Percentiles rank a stretch among this genome's conserved stretches.
Evolutionary conservation across 1,140 invertebrate genomes (phyloP).

Genomic region (Pogonus chalceus): DNA sequence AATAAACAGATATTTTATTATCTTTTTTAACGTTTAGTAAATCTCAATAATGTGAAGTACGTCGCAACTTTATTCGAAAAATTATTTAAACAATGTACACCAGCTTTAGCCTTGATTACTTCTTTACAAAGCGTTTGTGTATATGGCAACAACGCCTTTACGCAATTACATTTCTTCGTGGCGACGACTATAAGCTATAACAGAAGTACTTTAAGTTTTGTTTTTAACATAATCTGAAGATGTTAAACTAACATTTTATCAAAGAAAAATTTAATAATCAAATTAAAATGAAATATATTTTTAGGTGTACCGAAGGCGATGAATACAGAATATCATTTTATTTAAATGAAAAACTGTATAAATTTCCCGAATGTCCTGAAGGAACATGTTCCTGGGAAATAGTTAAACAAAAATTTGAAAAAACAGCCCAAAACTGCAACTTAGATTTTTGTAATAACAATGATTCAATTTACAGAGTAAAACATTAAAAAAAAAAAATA

Average conservation of each 20-base stretch:
- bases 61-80: no score
- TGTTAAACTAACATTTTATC: neutral
- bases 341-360: neutral
- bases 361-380: neutral
- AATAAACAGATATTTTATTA: no score
- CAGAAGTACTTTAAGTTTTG: neutral
- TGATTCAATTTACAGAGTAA: no score
- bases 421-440: neutral
- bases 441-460: conserved; percentile 4
- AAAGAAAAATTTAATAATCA: neutral
- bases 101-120: no score
- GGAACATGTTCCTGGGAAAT: conserved; percentile 1
- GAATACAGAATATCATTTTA: neutral
- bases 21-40: no score
- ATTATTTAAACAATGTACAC: no score
- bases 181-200: no score
- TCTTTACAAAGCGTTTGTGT: no score
- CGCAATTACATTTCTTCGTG: no score
- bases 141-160: no score
- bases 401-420: neutral
- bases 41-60: no score
- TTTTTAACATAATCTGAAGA: neutral
- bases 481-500: no score
- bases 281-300: neutral
- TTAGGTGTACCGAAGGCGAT: neutral